Base-by-base conservation (phyloP, 1,140 invertebrate genomes). In the Aphaenogaster floridana region DNA sequence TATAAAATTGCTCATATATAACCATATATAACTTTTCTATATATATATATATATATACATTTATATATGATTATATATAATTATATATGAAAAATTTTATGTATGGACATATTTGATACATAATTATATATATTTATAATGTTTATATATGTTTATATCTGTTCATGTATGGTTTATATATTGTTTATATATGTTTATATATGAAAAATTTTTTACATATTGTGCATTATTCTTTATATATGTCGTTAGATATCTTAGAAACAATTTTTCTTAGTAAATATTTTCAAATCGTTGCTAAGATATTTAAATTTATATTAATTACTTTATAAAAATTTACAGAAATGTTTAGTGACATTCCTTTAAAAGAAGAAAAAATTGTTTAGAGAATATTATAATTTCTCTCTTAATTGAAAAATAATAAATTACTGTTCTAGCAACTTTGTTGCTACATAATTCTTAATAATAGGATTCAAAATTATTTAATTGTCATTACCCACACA, bases 381-480 rank as follows among this genome's bases (percentile, higher is more conserved):
- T 61, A 11, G 5, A 63, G 2, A 39, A 17, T 52, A 50, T 15
- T 11, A 42, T 28, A 39, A 3, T 15, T 59, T 28, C 45, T 77
- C 9, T 42, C 15, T 64, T 15, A 39, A 28, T 4, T 28, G 1
- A 15, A 0, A 74, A 74, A 74, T 74, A 7, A 74, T 74, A 59
- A 28, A 45, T 39, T 77, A 72, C 17, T 72, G 7, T 6, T 42
- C 0, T 1, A 59, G 13, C 28, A 42, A 34, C 28, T 63, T 42
- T 57, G 11, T 39, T 21, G 42, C 8, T 28, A 48, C 13, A n/a
- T 13, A 2, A 2, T 9, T 74, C 17, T 76, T 9, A 54, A 15
- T 39, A 39, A 52, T 21, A 76, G n/a, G 11, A 57, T 76, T 57
- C 21, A 76, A 76, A 54, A 4, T 36, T 74, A 54, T n/a, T 54